Evolutionary conservation across 2,888 invertebrate species (phyloP).

Genomic region (Odontocolon sp.): DNA sequence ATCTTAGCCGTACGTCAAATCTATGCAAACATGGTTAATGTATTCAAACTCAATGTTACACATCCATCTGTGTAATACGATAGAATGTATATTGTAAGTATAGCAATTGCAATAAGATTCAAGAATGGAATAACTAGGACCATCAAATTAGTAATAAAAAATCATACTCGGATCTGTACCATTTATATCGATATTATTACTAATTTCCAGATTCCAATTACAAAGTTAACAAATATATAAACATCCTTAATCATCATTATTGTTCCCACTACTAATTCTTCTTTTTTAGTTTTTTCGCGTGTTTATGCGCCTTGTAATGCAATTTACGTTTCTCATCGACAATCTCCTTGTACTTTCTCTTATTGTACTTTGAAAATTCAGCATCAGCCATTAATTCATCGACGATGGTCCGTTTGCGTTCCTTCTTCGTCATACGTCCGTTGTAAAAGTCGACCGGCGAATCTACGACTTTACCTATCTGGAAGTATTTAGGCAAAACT

Average conservation of each 20-base stretch:
- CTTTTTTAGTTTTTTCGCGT: constrained; percentile 87
- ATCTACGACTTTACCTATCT: constrained; percentile 92
- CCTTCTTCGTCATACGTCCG: constrained; percentile 91
- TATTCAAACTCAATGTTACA: too few relatives aligned
- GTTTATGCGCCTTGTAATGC: constrained; percentile 86
- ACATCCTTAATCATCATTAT: constrained; percentile 36
- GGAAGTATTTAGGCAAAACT: constrained; percentile 94
- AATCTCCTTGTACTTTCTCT: constrained; percentile 90
- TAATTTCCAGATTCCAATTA: too few relatives aligned
- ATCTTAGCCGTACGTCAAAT: too few relatives aligned
- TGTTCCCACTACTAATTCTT: constrained; percentile 46
- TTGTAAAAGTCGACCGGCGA: constrained; percentile 93
- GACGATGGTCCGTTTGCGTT: constrained; percentile 94
- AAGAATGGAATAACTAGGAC: too few relatives aligned
- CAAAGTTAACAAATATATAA: constrained; percentile 37
- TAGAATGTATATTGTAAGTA: too few relatives aligned
- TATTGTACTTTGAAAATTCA: constrained; percentile 90
- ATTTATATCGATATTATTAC: too few relatives aligned
- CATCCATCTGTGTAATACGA: too few relatives aligned
- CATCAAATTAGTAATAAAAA: too few relatives aligned
- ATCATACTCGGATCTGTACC: too few relatives aligned
- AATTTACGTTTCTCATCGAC: constrained; percentile 87
- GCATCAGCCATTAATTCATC: constrained; percentile 96
- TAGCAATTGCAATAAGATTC: too few relatives aligned
- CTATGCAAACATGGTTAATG: too few relatives aligned